A percentile compares a stretch with the other conserved stretches of the same genome.
Conservation (phyloP, 1,140 invertebrate genomes). For the Pseudomyrmex sp. region DNA sequence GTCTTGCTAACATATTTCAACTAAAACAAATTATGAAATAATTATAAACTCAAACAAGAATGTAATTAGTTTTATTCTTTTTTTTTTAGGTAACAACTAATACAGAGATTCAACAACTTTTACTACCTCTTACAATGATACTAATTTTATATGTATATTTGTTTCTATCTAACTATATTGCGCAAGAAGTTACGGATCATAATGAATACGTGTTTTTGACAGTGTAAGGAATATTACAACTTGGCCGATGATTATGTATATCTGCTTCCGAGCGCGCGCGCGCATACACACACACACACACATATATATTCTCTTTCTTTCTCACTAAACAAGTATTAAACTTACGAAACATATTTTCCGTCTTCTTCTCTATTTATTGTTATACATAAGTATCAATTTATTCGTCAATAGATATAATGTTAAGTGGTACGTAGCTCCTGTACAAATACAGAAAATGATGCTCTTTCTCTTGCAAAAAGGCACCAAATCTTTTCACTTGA, state of each 20-base stretch:
- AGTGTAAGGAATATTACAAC: constrained; percentile 11
- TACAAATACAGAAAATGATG: constrained; percentile 40
- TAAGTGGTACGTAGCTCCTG: constrained; percentile 18
- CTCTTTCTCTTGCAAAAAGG: constrained; percentile 29
- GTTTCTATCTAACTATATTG: constrained; percentile 20
- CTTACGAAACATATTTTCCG: neutral
- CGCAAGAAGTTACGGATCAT: constrained; percentile 27
- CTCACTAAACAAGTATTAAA: neutral
- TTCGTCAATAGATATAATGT: constrained; percentile 21
- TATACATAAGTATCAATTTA: neutral
- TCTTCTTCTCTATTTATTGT: neutral
- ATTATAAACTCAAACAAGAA: too few relatives aligned
- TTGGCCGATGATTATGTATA: neutral
- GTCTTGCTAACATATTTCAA: neutral
- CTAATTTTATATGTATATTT: neutral
- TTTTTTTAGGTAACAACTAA: neutral
- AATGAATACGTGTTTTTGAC: constrained; percentile 43
- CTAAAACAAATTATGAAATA: too few relatives aligned
- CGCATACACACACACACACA: too few relatives aligned
- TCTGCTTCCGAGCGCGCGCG: too few relatives aligned
- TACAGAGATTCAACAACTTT: neutral
- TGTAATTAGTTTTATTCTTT: neutral
- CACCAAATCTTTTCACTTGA: constrained; percentile 10
- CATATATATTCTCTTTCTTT: neutral
- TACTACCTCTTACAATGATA: neutral